phyloP scores from a whole-genome alignment of 2,797 vertebrate species.

The Liparis tanakae region DNA sequence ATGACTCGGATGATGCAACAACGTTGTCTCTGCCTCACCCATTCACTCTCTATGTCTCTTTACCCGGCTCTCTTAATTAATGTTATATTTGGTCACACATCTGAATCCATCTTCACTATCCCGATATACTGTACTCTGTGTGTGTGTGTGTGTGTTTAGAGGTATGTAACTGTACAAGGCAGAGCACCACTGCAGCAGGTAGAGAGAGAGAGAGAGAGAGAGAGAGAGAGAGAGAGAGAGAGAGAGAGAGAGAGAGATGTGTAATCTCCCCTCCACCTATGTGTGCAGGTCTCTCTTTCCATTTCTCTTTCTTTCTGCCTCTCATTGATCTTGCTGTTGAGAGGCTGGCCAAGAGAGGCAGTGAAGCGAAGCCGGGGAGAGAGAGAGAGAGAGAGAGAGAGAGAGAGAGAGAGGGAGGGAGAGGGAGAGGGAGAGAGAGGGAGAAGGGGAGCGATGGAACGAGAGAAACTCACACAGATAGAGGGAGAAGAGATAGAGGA shows the following conservation, averaged over 20 bases:
- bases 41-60: slow-evolving; percentile 34
- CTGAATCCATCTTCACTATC: slow-evolving; percentile 27
- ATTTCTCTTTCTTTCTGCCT: slow-evolving; percentile 49
- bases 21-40: slow-evolving; percentile 38
- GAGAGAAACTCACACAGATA: slow-evolving; percentile 58
- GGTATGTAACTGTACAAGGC: slow-evolving; percentile 9
- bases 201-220: slow-evolving; percentile 7
- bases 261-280: slow-evolving; percentile 26
- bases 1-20: slow-evolving; percentile 57
- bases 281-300: slow-evolving; percentile 48
- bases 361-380: slow-evolving; percentile 68
- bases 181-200: slow-evolving; percentile 38
- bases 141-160: slow-evolving; percentile 15
- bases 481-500: slow-evolving; percentile 68
- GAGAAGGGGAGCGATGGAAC: slow-evolving; percentile 57
- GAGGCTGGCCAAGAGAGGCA: slow-evolving; percentile 74
- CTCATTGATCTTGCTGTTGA: slow-evolving; percentile 73
- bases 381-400: slow-evolving; percentile 27
- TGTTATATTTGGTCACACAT: slow-evolving; percentile 37
- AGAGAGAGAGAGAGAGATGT: slow-evolving; percentile 21
- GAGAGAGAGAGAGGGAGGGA: slow-evolving; percentile 13
- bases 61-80: slow-evolving; percentile 9
- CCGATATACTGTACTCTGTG: slow-evolving; percentile 8
- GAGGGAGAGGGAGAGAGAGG: slow-evolving; percentile 38
- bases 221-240: background rate